A percentile compares a stretch with the other conserved stretches of the same genome.
Evolutionary conservation across 1,140 invertebrate species (phyloP).

Genomic region (Drosophila asahinai): DNA sequence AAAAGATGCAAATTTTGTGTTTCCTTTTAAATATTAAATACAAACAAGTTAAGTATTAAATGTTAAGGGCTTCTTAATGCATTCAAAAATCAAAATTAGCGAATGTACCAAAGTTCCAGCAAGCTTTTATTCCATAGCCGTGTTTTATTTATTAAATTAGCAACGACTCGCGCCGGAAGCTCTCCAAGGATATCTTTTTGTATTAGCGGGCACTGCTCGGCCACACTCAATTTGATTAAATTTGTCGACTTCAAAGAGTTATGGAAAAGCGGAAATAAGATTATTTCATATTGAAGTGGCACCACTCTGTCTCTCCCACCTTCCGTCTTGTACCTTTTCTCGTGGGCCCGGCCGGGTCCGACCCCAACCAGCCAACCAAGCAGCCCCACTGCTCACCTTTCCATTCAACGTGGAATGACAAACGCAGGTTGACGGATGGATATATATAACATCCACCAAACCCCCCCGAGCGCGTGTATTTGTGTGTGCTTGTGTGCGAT

Average conservation of each 20-base stretch:
- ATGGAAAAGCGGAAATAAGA: constrained; percentile 7
- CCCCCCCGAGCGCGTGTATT: not conserved
- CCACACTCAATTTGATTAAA: constrained; percentile 62
- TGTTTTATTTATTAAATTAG: constrained; percentile 7
- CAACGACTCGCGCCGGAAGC: not conserved
- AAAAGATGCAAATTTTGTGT: too few species aligned
- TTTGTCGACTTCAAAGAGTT: constrained; percentile 17
- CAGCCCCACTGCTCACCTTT: constrained; percentile 3
- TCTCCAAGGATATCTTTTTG: not conserved
- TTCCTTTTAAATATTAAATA: too few species aligned
- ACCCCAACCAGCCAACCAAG: not conserved
- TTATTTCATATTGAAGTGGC: constrained; percentile 10
- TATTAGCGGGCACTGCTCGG: constrained; percentile 25
- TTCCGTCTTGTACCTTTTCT: not conserved
- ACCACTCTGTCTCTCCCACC: too few species aligned
- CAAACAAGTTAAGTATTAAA: too few species aligned
- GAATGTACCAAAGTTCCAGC: not conserved
- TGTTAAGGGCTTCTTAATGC: too few species aligned
- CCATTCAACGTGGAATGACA: constrained; percentile 8
- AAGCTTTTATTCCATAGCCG: not conserved
- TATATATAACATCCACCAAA: constrained; percentile 7
- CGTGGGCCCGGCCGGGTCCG: not conserved
- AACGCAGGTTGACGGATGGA: constrained; percentile 1
- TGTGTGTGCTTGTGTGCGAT: not conserved
- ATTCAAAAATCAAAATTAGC: not conserved